These are phyloP conservation scores for Neodiprion fabricii DNA, from an alignment of 1,140 invertebrate genomes.

Conservation along the genomic window DNA sequence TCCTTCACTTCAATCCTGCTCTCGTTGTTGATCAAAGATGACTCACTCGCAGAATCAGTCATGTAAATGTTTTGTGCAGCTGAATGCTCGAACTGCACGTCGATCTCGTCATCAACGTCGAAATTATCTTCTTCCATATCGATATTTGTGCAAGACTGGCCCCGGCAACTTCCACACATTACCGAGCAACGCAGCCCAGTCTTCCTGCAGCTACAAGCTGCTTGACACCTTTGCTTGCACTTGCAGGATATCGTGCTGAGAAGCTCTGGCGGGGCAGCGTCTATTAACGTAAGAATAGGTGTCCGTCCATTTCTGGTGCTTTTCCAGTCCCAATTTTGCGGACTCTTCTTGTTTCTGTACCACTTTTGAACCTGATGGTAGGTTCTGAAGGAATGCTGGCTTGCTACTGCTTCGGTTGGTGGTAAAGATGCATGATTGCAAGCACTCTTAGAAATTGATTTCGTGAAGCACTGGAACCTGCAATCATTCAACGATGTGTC, in stretches of 20 bases:
- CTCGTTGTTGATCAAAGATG: no score
- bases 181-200: conserved; percentile 22
- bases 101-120: background rate
- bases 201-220: conserved; percentile 24
- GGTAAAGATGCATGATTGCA: conserved; percentile 14
- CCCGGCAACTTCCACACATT: conserved; percentile 18
- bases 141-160: background rate
- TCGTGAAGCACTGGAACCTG: conserved; percentile 2
- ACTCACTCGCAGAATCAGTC: no score
- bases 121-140: background rate
- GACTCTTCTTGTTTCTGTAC: conserved; percentile 5
- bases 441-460: conserved; percentile 5
- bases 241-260: conserved; percentile 20
- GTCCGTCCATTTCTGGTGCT: background rate
- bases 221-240: conserved; percentile 16
- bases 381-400: conserved; percentile 23
- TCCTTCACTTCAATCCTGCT: no score
- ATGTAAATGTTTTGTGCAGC: no score
- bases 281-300: background rate
- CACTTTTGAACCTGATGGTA: conserved; percentile 27
- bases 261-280: conserved; percentile 19
- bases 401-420: conserved; percentile 12
- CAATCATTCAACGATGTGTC: conserved; percentile 12
- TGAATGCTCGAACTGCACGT: no score
- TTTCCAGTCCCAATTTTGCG: conserved; percentile 24